These are phyloP conservation scores for Phaenicophaeus curvirostris DNA, from an alignment of 2,797 vertebrate genomes.

Conservation along the genomic window DNA sequence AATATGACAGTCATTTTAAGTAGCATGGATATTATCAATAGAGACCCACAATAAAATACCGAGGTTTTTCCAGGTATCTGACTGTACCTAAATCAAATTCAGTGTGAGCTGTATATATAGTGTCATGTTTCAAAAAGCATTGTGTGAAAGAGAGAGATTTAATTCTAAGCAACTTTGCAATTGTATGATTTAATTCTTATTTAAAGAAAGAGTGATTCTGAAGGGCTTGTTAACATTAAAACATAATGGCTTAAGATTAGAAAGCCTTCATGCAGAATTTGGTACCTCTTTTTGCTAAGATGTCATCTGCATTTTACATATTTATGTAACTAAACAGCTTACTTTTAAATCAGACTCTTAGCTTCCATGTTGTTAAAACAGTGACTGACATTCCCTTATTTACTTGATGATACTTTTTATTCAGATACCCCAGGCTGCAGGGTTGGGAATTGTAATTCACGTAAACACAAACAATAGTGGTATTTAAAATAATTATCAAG, in stretches of 20 bases:
- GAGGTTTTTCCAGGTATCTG: not conserved
- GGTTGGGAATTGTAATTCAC: not conserved
- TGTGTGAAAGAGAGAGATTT: not conserved
- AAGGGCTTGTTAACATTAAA: not conserved
- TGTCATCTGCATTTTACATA: conserved; percentile 2
- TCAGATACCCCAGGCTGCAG: not conserved
- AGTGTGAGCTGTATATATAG: not conserved
- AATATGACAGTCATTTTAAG: not conserved
- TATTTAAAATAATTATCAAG: not conserved
- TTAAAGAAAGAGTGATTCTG: conserved; percentile 2
- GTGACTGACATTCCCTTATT: conserved; percentile 6
- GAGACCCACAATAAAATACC: not conserved
- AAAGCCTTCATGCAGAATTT: not conserved
- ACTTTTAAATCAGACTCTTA: not conserved
- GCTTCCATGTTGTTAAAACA: conserved; percentile 5
- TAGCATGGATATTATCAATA: not conserved
- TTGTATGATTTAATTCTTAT: conserved; percentile 5
- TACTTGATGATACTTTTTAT: not conserved
- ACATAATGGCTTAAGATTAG: conserved; percentile 7
- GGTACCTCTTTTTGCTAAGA: not conserved
- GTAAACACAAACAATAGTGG: not conserved
- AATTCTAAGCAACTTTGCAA: not conserved
- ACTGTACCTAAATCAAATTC: not conserved
- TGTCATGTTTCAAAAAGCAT: not conserved
- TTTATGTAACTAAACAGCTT: conserved; percentile 28